phyloP scores from a whole-genome alignment of 2,113 vertebrate species.

The Phyllostomus hastatus region DNA sequence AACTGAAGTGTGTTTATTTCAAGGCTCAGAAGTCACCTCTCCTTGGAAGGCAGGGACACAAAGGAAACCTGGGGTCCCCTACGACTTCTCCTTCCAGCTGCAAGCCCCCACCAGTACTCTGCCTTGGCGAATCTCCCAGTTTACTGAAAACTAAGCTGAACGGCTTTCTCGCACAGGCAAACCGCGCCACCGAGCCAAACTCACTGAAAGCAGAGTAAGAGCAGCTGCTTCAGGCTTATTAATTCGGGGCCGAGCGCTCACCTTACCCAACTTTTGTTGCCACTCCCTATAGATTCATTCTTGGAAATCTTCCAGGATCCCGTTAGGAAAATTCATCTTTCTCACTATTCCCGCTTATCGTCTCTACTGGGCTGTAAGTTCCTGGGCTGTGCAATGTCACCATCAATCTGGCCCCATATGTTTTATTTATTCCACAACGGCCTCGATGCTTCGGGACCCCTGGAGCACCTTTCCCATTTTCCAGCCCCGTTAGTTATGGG shows the following conservation, averaged over 20 bases:
- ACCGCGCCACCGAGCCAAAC: background rate
- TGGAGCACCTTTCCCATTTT: background rate
- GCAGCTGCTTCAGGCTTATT: background rate
- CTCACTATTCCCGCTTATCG: background rate
- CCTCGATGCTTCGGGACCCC: background rate
- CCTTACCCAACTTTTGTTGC: background rate
- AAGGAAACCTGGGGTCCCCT: background rate
- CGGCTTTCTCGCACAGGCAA: background rate
- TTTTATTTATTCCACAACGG: background rate
- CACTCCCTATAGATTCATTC: slow-evolving; percentile 6
- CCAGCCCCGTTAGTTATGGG: background rate
- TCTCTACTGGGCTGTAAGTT: background rate
- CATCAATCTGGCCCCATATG: slow-evolving; percentile 2
- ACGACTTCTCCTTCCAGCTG: background rate
- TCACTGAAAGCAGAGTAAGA: background rate
- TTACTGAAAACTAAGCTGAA: background rate
- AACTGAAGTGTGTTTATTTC: background rate
- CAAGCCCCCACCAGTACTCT: fast-evolving
- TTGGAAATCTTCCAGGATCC: slow-evolving; percentile 33
- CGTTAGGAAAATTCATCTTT: slow-evolving; percentile 23
- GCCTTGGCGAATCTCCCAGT: background rate
- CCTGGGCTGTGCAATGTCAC: background rate
- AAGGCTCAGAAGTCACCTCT: background rate
- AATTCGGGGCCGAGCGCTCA: background rate
- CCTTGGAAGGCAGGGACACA: background rate